These are phyloP conservation scores for Nanger granti DNA, from an alignment of 2,113 vertebrate species.

Conservation along the genomic window DNA sequence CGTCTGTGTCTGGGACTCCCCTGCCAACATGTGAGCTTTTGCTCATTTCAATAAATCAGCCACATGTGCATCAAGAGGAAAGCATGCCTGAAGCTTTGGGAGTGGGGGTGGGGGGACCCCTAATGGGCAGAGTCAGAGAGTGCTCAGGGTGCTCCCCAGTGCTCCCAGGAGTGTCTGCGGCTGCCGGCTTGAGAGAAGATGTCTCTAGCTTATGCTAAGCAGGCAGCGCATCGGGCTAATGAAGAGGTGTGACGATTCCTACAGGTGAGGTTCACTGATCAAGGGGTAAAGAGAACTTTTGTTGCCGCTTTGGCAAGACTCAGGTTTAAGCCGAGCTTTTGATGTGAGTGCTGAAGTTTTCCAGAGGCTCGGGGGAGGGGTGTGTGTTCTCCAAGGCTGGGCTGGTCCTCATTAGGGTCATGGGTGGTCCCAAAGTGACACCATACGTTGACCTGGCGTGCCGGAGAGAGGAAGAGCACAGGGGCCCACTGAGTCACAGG, in stretches of 20 bases:
- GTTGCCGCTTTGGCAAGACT: conserved; percentile 77
- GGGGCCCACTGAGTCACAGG: not conserved
- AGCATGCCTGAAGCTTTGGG: not conserved
- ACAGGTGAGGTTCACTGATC: conserved; percentile 79
- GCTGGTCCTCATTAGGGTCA: conserved; percentile 45
- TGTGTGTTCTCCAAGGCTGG: conserved; percentile 56
- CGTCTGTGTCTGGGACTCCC: conserved; percentile 20
- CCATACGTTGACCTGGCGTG: not conserved
- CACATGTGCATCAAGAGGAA: conserved; percentile 26
- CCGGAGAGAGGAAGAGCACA: not conserved
- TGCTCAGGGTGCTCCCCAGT: conserved; percentile 42
- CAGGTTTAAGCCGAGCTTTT: conserved; percentile 80
- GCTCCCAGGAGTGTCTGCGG: conserved; percentile 73
- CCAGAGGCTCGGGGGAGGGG: conserved; percentile 68
- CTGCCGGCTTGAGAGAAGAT: conserved; percentile 79
- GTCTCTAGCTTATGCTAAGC: conserved; percentile 75
- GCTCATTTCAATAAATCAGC: conserved; percentile 66
- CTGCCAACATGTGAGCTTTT: conserved; percentile 49
- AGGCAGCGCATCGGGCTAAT: conserved; percentile 76
- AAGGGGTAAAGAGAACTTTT: conserved; percentile 81
- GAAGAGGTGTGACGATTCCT: conserved; percentile 82
- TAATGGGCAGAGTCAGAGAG: conserved; percentile 56
- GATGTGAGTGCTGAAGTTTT: conserved; percentile 79
- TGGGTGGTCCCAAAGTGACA: conserved; percentile 36
- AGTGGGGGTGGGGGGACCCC: not conserved